A percentile compares a stretch with the other conserved stretches of the same genome.
Conservation (phyloP, 1,140 invertebrate species). For the Platyura marginata region DNA sequence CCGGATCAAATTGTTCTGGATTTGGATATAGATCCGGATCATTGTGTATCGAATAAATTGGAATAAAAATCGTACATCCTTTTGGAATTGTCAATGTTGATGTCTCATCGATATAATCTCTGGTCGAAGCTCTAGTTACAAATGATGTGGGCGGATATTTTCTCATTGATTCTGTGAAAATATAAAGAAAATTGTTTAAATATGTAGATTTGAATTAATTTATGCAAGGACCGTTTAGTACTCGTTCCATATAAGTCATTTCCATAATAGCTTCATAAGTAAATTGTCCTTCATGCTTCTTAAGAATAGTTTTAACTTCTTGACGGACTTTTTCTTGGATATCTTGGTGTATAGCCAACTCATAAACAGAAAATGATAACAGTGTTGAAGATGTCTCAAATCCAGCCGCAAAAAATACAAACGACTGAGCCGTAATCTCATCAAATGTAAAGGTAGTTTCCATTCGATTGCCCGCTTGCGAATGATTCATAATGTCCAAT, state of each 20-base stretch:
- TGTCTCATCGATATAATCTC: conserved; percentile 19
- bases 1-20: conserved; percentile 35
- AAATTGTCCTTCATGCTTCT: conserved; percentile 11
- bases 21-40: conserved; percentile 32
- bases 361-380: conserved; percentile 23
- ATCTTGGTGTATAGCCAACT: conserved; percentile 28
- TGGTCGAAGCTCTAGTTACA: conserved; percentile 6
- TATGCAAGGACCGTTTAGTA: neutral
- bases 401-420: conserved; percentile 18
- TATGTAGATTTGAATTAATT: neutral
- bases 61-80: conserved; percentile 17
- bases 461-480: neutral
- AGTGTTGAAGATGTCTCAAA: conserved; percentile 32
- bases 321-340: conserved; percentile 27
- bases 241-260: conserved; percentile 20
- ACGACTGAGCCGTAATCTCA: neutral
- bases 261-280: conserved; percentile 18
- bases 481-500: conserved; percentile 31
- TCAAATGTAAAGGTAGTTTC: neutral
- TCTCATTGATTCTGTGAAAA: conserved; percentile 5
- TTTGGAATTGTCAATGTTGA: conserved; percentile 14
- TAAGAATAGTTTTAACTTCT: conserved; percentile 25
- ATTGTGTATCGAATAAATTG: conserved; percentile 18
- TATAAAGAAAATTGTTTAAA: neutral
- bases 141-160: conserved; percentile 15